Base-by-base conservation (phyloP, 2,888 invertebrate genomes). In the Sipha maydis region DNA sequence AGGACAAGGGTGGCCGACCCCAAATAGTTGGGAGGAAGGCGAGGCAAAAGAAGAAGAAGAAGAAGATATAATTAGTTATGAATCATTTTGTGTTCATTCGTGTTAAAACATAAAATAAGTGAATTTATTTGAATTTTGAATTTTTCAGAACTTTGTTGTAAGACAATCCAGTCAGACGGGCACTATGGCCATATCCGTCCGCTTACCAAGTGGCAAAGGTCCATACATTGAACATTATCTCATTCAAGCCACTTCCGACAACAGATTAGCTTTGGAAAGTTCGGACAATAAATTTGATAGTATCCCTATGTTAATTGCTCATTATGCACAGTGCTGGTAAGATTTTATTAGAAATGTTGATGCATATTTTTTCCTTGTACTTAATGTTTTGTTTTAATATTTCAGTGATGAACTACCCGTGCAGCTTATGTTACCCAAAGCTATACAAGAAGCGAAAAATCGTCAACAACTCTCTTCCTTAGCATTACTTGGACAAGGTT, bases 141-240 rank as follows among this genome's bases (percentile, higher is more conserved):
- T 86, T 92, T 91, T 94, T 48, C 93, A 97, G 97, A 97, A 97
- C 91, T 98, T 99, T 92, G 97, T 99, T 83, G 98, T 99, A 71
- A 95, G 98, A 79, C 97, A 97, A 91, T 98, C 98, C 75, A 98
- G 98, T 91, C 97, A 98, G 92, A 94, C 96, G 75, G 96, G 97
- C 91, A 98, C 98, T 85, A 97, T 98, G 97, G 98, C 98, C 73
- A 95, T 99, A 90, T 97, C 97, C 80, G 97, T 98, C 79, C 95
- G 98, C 21, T 93, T 97, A 90, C 97, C 97, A 0, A 94, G 95
- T 34, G 96, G 96, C 91, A 96, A 96, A 91, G 96, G 97, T 3
- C 96, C 97, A 17, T 97, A 97, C 92, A 97, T 98, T 91, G 98
- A 99, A 92, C 98, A 99, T 93, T 99, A 98, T 93, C 94, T 99